Evolutionary conservation across 2,888 invertebrate genomes (phyloP), one percentile per base, ranked within the genome.

Genomic region (Cremastinae sp.): DNA sequence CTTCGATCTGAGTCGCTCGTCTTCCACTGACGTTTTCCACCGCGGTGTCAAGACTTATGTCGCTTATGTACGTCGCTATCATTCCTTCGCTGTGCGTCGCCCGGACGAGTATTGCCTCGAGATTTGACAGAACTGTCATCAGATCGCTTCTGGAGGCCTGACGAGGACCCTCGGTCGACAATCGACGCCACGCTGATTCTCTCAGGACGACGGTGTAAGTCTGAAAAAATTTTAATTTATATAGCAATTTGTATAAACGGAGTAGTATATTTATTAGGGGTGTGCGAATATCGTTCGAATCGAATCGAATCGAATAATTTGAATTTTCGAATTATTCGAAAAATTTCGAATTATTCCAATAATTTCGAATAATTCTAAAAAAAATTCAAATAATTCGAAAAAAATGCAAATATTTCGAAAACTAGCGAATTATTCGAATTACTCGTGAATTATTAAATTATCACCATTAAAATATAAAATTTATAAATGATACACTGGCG

Each of bases 21-120:
- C 91, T 92, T 0, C 91, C 92, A 36, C 94, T 92, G 53, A 92
- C 91, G 56, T 93, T 92, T 43, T 93, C 92, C 0, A 94, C 93
- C 0, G 97, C 96, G 1, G 96, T 95, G 82, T 98, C 98, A 89
- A 98, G 92, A 18, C 94, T 93, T 0, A 99, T 95, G 85, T 97
- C 96, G 73, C 96, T 94, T 51, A 99, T 93, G 58, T 93, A 93
- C 0, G 94, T 92, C 0, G 92, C 91, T 74, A 93, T 93, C 78
- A 95, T 92, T 61, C 92, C 91, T 0, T 86, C 85, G 75, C 93
- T 92, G 53, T 93, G 92, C 0, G 96, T 94, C 0, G 97, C 98
- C 64, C 97, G 93, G 22, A 98, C 94, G 7, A 97, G 91, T 75
- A 97, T 94, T 9, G 94, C 93, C 82, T 96, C 94, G 9, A 99